Conservation (phyloP, 2,888 invertebrate species). For the Trissolcus japonicus region DNA sequence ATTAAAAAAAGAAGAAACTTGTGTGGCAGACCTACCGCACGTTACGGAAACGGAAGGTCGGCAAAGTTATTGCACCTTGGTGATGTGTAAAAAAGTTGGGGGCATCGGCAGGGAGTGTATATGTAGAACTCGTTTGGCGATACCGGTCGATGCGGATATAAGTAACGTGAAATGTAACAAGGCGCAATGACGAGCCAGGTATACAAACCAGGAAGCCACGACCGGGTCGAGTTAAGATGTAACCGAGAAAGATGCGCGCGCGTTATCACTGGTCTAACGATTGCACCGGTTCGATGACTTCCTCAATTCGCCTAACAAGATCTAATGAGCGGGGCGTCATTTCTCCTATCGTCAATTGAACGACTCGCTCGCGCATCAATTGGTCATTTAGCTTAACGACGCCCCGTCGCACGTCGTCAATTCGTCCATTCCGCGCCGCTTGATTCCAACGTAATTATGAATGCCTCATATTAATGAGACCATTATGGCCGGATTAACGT, state of each 20-base stretch:
- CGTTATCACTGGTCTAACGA: conserved; percentile 57
- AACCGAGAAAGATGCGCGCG: conserved; percentile 43
- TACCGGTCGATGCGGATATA: conserved; percentile 51
- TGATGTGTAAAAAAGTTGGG: too few species aligned
- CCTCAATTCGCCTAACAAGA: conserved; percentile 55
- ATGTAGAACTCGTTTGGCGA: conserved; percentile 56
- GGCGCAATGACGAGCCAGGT: conserved; percentile 47
- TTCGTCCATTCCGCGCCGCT: conserved; percentile 22
- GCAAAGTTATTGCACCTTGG: too few species aligned
- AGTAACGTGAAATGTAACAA: conserved; percentile 59
- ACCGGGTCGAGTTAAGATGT: conserved; percentile 45
- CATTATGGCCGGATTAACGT: conserved; percentile 22
- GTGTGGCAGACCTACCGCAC: too few species aligned
- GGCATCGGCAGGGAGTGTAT: conserved; percentile 44
- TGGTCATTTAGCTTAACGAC: conserved; percentile 39
- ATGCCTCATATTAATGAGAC: conserved; percentile 36
- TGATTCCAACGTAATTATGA: conserved; percentile 31
- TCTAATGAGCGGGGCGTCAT: conserved; percentile 38
- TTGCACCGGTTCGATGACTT: conserved; percentile 53
- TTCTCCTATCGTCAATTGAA: conserved; percentile 43
- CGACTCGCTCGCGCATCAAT: conserved; percentile 39
- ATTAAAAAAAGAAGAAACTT: neutral
- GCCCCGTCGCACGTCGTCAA: conserved; percentile 43
- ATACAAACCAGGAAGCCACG: conserved; percentile 63
- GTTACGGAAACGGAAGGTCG: neutral